Base-by-base conservation (phyloP, 1,140 invertebrate genomes). In the Babylonia areolata region DNA sequence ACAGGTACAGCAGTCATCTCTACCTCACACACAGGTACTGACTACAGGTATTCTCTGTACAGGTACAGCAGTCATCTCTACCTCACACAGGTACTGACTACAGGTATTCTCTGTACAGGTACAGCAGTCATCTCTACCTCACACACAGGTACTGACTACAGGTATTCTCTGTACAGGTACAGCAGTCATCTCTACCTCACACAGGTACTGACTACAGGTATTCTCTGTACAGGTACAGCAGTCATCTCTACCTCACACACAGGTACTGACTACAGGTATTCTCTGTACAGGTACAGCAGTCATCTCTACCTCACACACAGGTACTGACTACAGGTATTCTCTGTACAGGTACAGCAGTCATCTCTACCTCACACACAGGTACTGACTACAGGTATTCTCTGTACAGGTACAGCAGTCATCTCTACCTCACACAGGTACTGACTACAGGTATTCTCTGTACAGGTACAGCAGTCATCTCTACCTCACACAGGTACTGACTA, bases 371-470 rank as follows among this genome's bases (percentile, higher is more conserved):
- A 28, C 15, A 20, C 86, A 94, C 98, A 99, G 2, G 95, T 95
- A 0, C 98, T 78, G 97, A 95, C 89, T 98, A 79, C 40, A 86
- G 97, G 90, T 98, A 99, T 93, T 99, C 98, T 98, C 97, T 3
- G 96, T 93, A 90, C 88, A 64, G 58, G 58, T 64, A 64, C 3
- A 20, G n/a, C n/a, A n/a, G n/a, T n/a, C n/a, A n/a, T n/a, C n/a
- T n/a, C n/a, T n/a, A 69, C 6, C 6, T 9, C 6, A 28, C 86
- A 94, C 98, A 99, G 2, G 95, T 95, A 0, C 98, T 78, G 97
- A 95, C 89, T 98, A 79, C 40, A 86, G 97, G 90, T 98, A 99
- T 93, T 99, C 98, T 98, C 97, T 3, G 96, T 93, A 90, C 88
- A 64, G 58, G 58, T 64, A 64, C 3, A 20, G n/a, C n/a, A n/a